These are phyloP conservation scores for Alexandromys fortis DNA, from an alignment of 2,113 vertebrate genomes.

Conservation along the genomic window DNA sequence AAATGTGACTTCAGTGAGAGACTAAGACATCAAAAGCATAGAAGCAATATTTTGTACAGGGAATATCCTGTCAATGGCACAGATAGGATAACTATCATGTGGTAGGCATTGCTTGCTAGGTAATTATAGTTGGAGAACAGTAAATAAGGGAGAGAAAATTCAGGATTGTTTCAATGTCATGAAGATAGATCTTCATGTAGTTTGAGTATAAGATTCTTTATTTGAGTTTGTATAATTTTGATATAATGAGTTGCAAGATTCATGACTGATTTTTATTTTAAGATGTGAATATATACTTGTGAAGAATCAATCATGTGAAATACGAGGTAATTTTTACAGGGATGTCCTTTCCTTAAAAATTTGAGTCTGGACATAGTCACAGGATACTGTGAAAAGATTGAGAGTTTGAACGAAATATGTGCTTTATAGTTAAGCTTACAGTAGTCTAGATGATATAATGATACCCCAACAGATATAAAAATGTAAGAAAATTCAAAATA, in stretches of 20 bases:
- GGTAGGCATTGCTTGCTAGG: not conserved
- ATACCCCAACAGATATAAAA: not conserved
- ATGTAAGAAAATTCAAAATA: not conserved
- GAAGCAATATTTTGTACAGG: not conserved
- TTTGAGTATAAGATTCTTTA: not conserved
- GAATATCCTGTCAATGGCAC: not conserved
- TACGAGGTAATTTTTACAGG: not conserved
- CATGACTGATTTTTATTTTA: not conserved
- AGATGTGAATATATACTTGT: not conserved
- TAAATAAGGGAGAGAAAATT: not conserved
- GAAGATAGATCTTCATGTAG: not conserved
- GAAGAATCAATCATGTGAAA: not conserved
- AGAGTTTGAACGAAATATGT: not conserved
- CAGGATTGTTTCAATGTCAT: not conserved
- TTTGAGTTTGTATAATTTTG: not conserved
- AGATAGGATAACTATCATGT: not conserved
- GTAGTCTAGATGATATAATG: not conserved
- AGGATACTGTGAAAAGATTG: not conserved
- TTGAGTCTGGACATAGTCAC: not conserved
- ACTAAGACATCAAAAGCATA: not conserved
- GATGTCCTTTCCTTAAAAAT: not conserved
- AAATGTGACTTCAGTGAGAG: not conserved
- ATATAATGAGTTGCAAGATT: not conserved
- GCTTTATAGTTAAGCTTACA: no score
- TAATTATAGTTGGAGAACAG: not conserved